Base-by-base conservation (phyloP, 2,888 invertebrate species). In the Caenorhabditis macrosperma region DNA sequence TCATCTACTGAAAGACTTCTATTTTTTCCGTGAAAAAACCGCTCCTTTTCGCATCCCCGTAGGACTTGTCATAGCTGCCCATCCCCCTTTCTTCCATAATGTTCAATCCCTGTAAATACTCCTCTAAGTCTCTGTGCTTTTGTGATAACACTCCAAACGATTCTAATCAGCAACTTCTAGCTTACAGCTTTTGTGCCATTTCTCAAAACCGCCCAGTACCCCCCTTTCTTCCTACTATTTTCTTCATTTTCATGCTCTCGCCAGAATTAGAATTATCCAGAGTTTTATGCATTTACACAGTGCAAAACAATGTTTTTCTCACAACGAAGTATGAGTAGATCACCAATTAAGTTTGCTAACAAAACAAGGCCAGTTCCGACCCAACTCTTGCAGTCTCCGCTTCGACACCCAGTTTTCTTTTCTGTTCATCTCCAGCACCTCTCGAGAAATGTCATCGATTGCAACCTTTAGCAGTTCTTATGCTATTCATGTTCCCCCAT, bases 11-110 rank as follows among this genome's bases (percentile, higher is more conserved):
- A 33, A 44, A n/a, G n/a, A 30, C 22, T 12, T 6, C 17, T 15
- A 22, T 71, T 72, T 72, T 72, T 64, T 72, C 63, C 64, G 72
- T 64, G 63, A 72, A 72, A 72, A 72, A 64, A 17, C 52, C 60
- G 35, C 44, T 20, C 54, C 12, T 12, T 26, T 50, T 24, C 26
- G 20, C 9, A 44, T 44, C 52, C 69, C 60, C 0, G 60, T 69
- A 59, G 41, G 35, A 48, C n/a, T 54, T 9, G 60, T 61, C 60
- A 54, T 69, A 61, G 69, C 17, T 69, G 41, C 17, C 41, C n/a
- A 1, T 7, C 48, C 41, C 46, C 28, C 44, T 20, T 22, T 28
- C 28, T 46, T 48, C 22, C 3, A n/a, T 38, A 57, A 57, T 61
- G 17, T 20, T n/a, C 1, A 24, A 57, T 33, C 20, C 24, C 26